A percentile compares a stretch with the other conserved stretches of the same genome.
These are phyloP conservation scores for Ceramica pisi DNA, from an alignment of 2,888 invertebrate species.

Conservation along the genomic window DNA sequence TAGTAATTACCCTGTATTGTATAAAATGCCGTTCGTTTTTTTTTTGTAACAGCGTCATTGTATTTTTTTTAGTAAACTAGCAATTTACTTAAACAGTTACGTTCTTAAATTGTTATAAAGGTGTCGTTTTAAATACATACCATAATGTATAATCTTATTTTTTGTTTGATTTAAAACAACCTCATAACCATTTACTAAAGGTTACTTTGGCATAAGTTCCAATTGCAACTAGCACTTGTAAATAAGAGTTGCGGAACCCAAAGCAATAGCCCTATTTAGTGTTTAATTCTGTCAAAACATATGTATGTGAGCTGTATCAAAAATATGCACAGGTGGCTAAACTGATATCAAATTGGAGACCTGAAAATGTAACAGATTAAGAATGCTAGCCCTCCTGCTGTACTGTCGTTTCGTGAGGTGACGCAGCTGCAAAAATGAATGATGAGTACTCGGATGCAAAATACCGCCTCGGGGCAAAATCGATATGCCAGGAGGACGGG, in stretches of 20 bases:
- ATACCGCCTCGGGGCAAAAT: too few relatives aligned
- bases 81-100: conserved; percentile 16
- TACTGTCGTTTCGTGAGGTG: too few relatives aligned
- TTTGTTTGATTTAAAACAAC: conserved; percentile 44
- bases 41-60: conserved; percentile 23
- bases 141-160: conserved; percentile 57
- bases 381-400: not conserved
- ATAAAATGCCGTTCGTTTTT: conserved; percentile 9
- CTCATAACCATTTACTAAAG: not conserved
- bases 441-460: too few relatives aligned
- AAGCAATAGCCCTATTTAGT: not conserved
- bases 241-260: not conserved
- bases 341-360: not conserved
- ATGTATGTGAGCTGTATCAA: not conserved
- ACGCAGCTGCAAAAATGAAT: too few relatives aligned
- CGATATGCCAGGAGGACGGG: too few relatives aligned
- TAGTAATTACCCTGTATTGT: conserved; percentile 1
- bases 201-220: not conserved
- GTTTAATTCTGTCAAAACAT: conserved; percentile 13
- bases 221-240: too few relatives aligned
- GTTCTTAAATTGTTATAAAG: conserved; percentile 33
- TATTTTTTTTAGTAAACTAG: conserved; percentile 50
- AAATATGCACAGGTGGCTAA: not conserved
- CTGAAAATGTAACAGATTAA: conserved; percentile 8
- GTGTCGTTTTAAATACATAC: conserved; percentile 64